A percentile compares a stretch with the other conserved stretches of the same genome.
Conservation (phyloP, 2,797 vertebrate genomes). For the Dendrocincla tyrannina region DNA sequence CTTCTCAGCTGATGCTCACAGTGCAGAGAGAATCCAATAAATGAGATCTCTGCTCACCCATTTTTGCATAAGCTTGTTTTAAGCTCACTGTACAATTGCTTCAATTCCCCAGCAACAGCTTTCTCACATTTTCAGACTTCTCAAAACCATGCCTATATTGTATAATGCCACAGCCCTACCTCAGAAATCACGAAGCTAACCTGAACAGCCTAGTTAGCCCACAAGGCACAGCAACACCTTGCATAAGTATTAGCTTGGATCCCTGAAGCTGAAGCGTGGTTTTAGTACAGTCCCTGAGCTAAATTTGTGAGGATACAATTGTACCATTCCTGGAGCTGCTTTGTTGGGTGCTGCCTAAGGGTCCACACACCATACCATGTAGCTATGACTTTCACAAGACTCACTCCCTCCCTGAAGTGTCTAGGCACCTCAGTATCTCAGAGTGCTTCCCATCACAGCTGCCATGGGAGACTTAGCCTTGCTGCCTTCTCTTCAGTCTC, state of each 20-base stretch:
- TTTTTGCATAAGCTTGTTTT: slow-evolving; percentile 1
- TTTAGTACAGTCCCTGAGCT: not conserved
- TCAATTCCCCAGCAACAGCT: not conserved
- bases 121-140: not conserved
- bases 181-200: not conserved
- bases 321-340: not conserved
- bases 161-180: not conserved
- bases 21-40: not conserved
- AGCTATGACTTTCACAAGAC: not conserved
- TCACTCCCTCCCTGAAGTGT: not conserved
- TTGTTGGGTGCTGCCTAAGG: not conserved
- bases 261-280: not conserved
- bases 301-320: not conserved
- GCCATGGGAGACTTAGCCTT: not conserved
- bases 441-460: not conserved
- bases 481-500: not conserved
- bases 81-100: not conserved
- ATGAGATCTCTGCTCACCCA: not conserved
- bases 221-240: not conserved
- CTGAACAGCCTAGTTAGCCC: not conserved
- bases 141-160: not conserved
- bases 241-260: not conserved
- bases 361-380: not conserved
- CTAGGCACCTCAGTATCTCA: not conserved
- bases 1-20: not conserved